Evolutionary conservation across 2,113 vertebrate species (phyloP).

Genomic region (Columbina picui): DNA sequence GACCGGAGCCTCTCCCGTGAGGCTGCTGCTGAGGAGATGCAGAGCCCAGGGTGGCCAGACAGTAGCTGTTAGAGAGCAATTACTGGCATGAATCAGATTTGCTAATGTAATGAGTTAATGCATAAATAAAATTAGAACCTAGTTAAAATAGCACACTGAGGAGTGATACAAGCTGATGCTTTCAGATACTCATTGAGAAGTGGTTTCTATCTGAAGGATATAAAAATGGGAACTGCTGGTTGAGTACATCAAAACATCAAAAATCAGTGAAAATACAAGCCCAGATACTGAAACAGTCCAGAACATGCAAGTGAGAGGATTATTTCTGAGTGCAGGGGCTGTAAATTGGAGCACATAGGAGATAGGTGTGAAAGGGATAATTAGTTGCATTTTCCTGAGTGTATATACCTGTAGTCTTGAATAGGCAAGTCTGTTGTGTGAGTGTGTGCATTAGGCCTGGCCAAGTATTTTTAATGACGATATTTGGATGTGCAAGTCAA

Average conservation of each 20-base stretch:
- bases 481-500: neutral
- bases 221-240: neutral
- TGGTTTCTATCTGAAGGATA: neutral
- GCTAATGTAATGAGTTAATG: slow-evolving; percentile 18
- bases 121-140: slow-evolving; percentile 14
- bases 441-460: neutral
- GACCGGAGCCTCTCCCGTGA: neutral
- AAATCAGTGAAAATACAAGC: neutral
- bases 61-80: slow-evolving; percentile 16
- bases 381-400: neutral
- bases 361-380: neutral
- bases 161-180: neutral
- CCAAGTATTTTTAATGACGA: neutral
- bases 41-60: neutral
- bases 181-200: neutral
- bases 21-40: neutral
- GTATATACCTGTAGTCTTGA: neutral
- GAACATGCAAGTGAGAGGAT: neutral
- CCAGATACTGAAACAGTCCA: neutral
- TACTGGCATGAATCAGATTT: slow-evolving; percentile 21
- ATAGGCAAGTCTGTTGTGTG: neutral
- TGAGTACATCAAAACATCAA: neutral
- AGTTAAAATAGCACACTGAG: neutral
- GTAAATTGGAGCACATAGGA: neutral
- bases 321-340: neutral